Evolutionary conservation across 2,113 vertebrate species (phyloP).

Genomic region (Stictonetta naevosa): DNA sequence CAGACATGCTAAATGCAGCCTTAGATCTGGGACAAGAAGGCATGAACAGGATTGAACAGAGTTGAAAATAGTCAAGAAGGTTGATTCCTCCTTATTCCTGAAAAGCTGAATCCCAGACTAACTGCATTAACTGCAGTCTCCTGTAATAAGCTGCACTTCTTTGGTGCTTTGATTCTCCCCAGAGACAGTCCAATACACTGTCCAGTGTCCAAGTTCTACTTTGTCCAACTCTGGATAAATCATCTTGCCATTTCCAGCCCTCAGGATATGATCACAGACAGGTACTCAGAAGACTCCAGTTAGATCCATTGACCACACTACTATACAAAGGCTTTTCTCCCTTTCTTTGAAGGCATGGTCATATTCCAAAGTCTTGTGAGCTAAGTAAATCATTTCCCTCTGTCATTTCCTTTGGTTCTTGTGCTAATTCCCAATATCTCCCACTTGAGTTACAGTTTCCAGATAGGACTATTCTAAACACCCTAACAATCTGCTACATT

Average conservation of each 20-base stretch:
- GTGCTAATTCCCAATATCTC: background rate
- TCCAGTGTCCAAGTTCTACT: background rate
- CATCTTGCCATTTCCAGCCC: background rate
- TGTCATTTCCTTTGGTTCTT: background rate
- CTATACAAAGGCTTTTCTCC: background rate
- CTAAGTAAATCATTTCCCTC: background rate
- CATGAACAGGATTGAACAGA: background rate
- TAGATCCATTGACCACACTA: background rate
- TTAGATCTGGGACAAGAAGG: background rate
- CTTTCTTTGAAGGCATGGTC: background rate
- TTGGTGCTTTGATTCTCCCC: background rate
- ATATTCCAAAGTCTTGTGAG: background rate
- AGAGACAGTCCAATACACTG: accelerated
- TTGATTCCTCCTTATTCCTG: background rate
- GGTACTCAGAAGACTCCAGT: background rate
- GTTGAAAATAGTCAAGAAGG: background rate
- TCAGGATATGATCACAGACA: background rate
- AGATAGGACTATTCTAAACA: background rate
- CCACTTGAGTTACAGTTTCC: background rate
- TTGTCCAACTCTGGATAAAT: background rate
- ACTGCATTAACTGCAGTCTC: background rate
- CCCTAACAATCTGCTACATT: background rate
- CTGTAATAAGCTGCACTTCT: background rate
- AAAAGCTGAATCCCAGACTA: background rate
- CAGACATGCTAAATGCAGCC: background rate